These are phyloP conservation scores for Clarias pachynema DNA, from an alignment of 2,797 vertebrate genomes.

Conservation along the genomic window DNA sequence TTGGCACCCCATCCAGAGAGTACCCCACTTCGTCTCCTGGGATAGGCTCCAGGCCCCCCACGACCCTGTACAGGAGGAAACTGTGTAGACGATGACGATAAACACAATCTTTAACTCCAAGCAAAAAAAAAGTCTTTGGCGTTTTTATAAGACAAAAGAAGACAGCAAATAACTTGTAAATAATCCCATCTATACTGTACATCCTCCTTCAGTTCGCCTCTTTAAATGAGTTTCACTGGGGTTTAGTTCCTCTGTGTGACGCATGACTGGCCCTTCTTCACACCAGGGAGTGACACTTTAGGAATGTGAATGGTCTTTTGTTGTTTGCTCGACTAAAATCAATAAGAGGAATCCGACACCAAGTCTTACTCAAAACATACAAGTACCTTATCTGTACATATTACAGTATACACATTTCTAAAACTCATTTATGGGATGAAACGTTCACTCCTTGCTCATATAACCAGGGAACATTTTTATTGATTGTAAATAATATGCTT, in stretches of 20 bases:
- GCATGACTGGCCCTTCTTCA: constrained; percentile 39
- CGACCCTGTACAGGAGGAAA: too few species aligned
- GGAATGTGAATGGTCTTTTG: neutral
- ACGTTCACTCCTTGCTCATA: neutral
- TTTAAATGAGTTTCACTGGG: constrained; percentile 50
- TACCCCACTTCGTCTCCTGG: too few species aligned
- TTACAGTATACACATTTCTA: neutral
- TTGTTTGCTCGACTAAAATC: neutral
- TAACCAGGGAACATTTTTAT: neutral
- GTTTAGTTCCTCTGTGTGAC: constrained; percentile 52
- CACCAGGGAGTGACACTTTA: constrained; percentile 8
- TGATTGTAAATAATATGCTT: neutral
- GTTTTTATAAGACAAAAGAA: constrained; percentile 4
- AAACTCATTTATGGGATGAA: neutral
- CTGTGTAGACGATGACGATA: neutral
- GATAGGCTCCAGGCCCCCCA: too few species aligned
- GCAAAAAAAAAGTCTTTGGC: neutral
- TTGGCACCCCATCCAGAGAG: too few species aligned
- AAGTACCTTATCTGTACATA: neutral
- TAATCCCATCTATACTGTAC: constrained; percentile 34
- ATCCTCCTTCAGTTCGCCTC: constrained; percentile 46
- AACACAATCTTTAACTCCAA: constrained; percentile 15
- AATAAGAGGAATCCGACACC: constrained; percentile 5
- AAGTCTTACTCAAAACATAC: neutral
- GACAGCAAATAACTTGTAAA: constrained; percentile 28